These are phyloP conservation scores for Hylyphantes graminicola DNA, from an alignment of 1,140 invertebrate species.

Conservation along the genomic window DNA sequence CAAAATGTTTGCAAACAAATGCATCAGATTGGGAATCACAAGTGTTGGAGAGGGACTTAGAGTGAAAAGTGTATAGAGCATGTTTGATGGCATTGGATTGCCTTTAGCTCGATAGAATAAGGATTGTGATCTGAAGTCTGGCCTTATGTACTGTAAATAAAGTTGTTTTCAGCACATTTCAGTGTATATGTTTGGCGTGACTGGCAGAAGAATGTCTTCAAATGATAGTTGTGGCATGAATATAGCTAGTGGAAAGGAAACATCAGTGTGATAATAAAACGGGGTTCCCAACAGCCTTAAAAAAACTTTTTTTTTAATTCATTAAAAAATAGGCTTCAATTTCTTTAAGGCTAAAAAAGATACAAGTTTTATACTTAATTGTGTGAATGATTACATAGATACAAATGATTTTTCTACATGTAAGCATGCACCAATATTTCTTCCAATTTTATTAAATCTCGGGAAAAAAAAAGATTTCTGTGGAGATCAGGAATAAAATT, in stretches of 20 bases:
- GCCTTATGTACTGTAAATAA: slow-evolving; percentile 57
- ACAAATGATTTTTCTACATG: too few species aligned
- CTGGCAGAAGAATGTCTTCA: slow-evolving; percentile 8
- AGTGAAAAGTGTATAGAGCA: slow-evolving; percentile 23
- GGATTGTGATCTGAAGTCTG: slow-evolving; percentile 55
- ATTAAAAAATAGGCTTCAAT: too few species aligned
- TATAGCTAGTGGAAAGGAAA: slow-evolving; percentile 19
- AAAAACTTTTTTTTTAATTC: background rate
- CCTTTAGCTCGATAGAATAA: slow-evolving; percentile 21
- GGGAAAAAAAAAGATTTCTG: too few species aligned
- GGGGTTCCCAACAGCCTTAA: background rate
- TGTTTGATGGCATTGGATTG: background rate
- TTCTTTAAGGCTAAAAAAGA: too few species aligned
- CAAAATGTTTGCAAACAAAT: too few species aligned
- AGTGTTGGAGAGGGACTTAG: background rate
- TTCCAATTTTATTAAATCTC: too few species aligned
- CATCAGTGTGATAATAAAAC: slow-evolving; percentile 50
- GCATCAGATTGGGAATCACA: too few species aligned
- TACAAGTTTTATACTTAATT: too few species aligned
- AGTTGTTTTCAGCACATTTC: slow-evolving; percentile 35
- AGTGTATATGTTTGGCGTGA: slow-evolving; percentile 32
- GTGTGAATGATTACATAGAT: too few species aligned
- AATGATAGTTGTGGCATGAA: slow-evolving; percentile 12
- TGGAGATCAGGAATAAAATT: too few species aligned
- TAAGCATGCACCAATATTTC: too few species aligned